Evolutionary conservation across 2,113 vertebrate genomes (phyloP).

Genomic region (Candoia aspera): DNA sequence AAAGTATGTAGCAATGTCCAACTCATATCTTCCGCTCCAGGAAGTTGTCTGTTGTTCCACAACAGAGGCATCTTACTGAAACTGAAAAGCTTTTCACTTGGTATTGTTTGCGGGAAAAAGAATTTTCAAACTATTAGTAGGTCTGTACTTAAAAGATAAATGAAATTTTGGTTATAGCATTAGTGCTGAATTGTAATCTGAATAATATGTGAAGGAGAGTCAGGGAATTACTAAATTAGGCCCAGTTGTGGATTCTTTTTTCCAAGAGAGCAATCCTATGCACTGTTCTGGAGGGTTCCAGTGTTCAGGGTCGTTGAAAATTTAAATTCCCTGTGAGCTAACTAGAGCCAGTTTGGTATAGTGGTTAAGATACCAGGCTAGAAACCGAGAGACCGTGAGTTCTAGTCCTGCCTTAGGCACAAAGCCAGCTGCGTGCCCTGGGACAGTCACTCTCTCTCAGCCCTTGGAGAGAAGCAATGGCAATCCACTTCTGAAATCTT

Average conservation of each 20-base stretch:
- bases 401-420: too few species aligned
- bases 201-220: conserved; percentile 1
- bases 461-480: too few species aligned
- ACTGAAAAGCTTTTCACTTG: conserved; percentile 16
- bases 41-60: conserved; percentile 13
- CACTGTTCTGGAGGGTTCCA: not conserved
- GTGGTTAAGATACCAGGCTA: not conserved
- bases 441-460: too few species aligned
- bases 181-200: conserved; percentile 11
- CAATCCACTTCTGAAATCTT: too few species aligned
- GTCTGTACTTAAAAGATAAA: conserved; percentile 31
- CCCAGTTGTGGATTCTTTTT: not conserved
- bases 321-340: not conserved
- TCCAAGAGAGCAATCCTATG: not conserved
- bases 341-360: not conserved
- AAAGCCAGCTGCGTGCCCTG: too few species aligned
- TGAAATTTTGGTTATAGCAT: conserved; percentile 33
- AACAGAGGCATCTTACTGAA: conserved; percentile 35
- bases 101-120: conserved; percentile 31
- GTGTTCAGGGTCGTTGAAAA: not conserved
- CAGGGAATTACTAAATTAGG: not conserved
- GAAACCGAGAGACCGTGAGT: too few species aligned
- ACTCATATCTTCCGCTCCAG: not conserved
- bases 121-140: conserved; percentile 30
- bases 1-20: conserved; percentile 26